Base-by-base conservation (phyloP, 2,888 invertebrate species). In the Gryllus longicercus region DNA sequence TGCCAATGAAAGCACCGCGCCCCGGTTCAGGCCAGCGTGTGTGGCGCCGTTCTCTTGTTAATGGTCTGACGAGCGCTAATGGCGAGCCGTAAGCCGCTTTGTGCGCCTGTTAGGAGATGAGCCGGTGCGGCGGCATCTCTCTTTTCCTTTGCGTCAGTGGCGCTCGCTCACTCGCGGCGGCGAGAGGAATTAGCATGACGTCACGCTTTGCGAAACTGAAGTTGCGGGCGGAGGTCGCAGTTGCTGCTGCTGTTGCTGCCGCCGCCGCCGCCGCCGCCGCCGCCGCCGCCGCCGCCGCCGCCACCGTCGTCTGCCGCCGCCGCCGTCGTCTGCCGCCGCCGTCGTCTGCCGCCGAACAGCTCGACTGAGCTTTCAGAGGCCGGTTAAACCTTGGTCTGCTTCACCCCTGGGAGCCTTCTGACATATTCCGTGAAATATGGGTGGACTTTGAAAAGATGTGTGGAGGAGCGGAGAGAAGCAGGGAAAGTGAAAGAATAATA, bases 41-140 rank as follows among this genome's bases (percentile, higher is more conserved):
- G 8, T 38, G 1, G 63, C 63, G 16, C n/a, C n/a, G 16, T 8
- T 63, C 63, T n/a, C n/a, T n/a, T 63, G 63, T 63, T 63, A 63
- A 63, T 63, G 63, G 63, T n/a, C n/a, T 63, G 63, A 63, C 63
- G 63, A 63, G 16, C 63, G 63, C 63, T 63, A 63, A 63, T 63
- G 63, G 63, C 63, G 63, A 12, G n/a, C 63, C 14, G 63, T 63
- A 63, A 63, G 63, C 63, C 16, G 14, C 63, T 63, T 63, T 63
- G 63, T 63, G 63, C 63, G 14, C 16, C 63, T 16, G 14, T n/a
- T 3, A 11, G 63, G 63, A n/a, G n/a, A 18, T 18, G 63, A 63
- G n/a, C n/a, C 63, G 16, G 14, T 14, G 63, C 63, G 5, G 12
- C 63, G 38, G 16, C 63, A 63, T 3, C n/a, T 16, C 63, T n/a